Base-by-base conservation (phyloP, 2,888 invertebrate genomes). In the Dolomedes plantarius region DNA sequence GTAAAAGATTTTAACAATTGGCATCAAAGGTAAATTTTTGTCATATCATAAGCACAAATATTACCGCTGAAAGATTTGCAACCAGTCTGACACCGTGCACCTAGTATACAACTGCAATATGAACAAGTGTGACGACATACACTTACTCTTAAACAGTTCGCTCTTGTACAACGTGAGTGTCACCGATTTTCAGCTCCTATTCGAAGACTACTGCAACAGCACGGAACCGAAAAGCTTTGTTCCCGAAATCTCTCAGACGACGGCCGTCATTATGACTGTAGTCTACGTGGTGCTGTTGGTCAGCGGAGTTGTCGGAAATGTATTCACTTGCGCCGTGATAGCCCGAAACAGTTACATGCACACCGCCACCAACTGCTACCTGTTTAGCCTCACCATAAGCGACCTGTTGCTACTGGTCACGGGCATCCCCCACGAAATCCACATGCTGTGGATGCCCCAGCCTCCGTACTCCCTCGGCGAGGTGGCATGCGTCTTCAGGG, bases 291-390 rank as follows among this genome's bases (percentile, higher is more conserved):
- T 94, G 11, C 95, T 96, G 89, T 94, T 95, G 90, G 91, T 95
- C 50, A 94, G 94, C 1, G 96, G 96, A 0, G 92, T 95, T 27
- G 91, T 95, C n/a, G 96, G 96, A 0, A 96, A 96, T 90, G 93
- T 95, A 68, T 94, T 94, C 90, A 96, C 95, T 0, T 96, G 96
- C 90, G 93, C 95, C 11, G 95, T 96, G 5, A 95, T 96, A 46
- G 93, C 94, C 0, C 92, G 94, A 72, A 96, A 95, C 90, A 93
- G 94, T 79, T 94, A 95, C 88, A 96, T 96, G 96, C 95, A 95
- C 91, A 96, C 96, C 0, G 95, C 95, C 0, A 96, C 96, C 5
- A 96, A 96, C 91, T 96, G 95, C 91, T 96, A 96, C 90, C 92
- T 96, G 46, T 95, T 96, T 92, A 95, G 95, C 90, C 92, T 96